A percentile compares a stretch with the other conserved stretches of the same genome.
Conservation (phyloP, 2,797 vertebrate genomes). For the Falco concolor region DNA sequence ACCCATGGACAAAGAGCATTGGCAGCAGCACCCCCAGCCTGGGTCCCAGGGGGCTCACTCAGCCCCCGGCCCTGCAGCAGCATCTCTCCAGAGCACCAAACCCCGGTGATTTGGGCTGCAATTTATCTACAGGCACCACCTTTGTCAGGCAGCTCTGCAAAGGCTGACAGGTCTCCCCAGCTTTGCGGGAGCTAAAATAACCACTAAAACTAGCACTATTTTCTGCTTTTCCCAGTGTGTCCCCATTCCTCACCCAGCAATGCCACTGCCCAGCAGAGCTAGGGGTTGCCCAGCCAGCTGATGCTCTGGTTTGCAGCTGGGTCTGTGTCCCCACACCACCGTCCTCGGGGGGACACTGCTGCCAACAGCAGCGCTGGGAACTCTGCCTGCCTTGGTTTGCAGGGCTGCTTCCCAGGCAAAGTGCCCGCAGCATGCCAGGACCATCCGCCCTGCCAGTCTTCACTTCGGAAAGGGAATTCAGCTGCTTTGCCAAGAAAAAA, state of each 20-base stretch:
- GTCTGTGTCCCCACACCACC: not conserved
- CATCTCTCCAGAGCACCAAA: not conserved
- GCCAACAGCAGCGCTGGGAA: not conserved
- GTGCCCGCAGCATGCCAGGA: rapidly evolving
- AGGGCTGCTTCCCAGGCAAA: not conserved
- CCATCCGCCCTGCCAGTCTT: not conserved
- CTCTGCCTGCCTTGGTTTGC: not conserved
- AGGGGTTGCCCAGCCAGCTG: not conserved
- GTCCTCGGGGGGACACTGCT: not conserved
- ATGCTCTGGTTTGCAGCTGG: not conserved
- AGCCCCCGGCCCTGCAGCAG: not conserved
- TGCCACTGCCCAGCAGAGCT: not conserved
- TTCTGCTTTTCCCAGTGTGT: not conserved
- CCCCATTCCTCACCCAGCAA: not conserved
- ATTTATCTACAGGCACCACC: not conserved
- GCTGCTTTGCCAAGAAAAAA: not conserved
- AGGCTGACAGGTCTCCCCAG: rapidly evolving
- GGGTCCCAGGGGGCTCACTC: not conserved
- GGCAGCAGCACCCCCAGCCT: not conserved
- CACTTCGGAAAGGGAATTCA: not conserved
- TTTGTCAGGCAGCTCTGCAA: not conserved
- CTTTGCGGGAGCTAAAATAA: not conserved
- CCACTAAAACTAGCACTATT: not conserved
- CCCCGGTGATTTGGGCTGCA: rapidly evolving
- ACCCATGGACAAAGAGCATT: rapidly evolving